A percentile compares a stretch with the other conserved stretches of the same genome.
phyloP scores from a whole-genome alignment of 2,113 vertebrate species.

The Ochotona curzoniae region DNA sequence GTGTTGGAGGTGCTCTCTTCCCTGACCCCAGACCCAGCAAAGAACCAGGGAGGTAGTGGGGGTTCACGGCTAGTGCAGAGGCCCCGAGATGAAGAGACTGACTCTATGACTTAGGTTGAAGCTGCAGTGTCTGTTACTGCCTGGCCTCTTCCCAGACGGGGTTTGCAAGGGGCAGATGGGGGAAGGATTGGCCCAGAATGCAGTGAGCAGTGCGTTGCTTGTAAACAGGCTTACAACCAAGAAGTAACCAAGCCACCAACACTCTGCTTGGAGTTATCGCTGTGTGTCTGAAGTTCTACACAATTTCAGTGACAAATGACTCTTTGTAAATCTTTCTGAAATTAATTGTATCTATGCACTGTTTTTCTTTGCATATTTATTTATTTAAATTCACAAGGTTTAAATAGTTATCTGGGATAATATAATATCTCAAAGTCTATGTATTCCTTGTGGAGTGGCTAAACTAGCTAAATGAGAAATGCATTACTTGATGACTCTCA shows the following conservation, averaged over 20 bases:
- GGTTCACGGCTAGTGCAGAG: neutral
- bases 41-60: neutral
- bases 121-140: neutral
- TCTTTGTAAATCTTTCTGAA: neutral
- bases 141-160: neutral
- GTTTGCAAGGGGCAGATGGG: neutral
- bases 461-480: neutral
- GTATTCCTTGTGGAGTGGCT: neutral
- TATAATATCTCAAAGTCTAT: neutral
- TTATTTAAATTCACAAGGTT: neutral
- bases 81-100: no score
- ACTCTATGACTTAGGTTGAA: neutral
- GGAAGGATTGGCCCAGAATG: neutral
- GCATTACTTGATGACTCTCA: neutral
- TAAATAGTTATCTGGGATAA: neutral
- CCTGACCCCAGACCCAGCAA: fast-evolving
- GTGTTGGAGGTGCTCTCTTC: neutral
- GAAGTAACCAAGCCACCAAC: no score
- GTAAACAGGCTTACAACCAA: neutral
- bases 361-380: neutral
- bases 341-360: neutral
- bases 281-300: neutral
- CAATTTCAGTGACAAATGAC: neutral
- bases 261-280: neutral
- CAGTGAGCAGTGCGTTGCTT: neutral